Evolutionary conservation across 2,888 invertebrate genomes (phyloP).

Genomic region (Ormyrus rosae): DNA sequence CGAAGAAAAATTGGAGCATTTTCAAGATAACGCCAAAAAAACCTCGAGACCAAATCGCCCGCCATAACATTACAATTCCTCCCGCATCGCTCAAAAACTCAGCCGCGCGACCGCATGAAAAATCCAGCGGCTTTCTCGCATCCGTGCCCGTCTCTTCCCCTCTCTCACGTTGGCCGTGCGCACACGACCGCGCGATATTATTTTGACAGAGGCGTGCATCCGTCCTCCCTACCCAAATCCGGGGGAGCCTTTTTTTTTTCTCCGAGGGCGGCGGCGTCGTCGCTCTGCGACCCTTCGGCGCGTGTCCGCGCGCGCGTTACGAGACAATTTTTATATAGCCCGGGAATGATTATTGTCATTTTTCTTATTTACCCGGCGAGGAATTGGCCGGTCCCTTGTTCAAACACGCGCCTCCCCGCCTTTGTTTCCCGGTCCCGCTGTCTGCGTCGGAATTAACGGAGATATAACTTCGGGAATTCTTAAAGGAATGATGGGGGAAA

Average conservation of each 20-base stretch:
- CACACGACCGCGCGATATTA: slow-evolving; percentile 38
- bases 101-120: too few species aligned
- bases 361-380: slow-evolving; percentile 45
- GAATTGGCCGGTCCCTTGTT: slow-evolving; percentile 33
- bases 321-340: slow-evolving; percentile 48
- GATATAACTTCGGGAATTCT: not conserved
- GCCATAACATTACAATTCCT: too few species aligned
- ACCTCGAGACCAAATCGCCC: too few species aligned
- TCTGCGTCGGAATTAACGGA: not conserved
- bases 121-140: too few species aligned
- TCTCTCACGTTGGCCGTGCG: too few species aligned
- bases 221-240: slow-evolving; percentile 41
- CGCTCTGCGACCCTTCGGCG: not conserved
- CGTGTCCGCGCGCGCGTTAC: slow-evolving; percentile 34
- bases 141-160: too few species aligned
- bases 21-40: too few species aligned
- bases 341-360: slow-evolving; percentile 52
- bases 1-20: too few species aligned
- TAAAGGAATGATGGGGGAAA: not conserved
- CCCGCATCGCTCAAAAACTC: too few species aligned
- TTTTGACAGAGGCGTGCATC: slow-evolving; percentile 38
- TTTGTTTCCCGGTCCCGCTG: not conserved
- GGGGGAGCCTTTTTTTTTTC: not conserved
- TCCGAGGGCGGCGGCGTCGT: too few species aligned
- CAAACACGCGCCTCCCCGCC: slow-evolving; percentile 15